Evolutionary conservation across 2,888 invertebrate species (phyloP), one percentile per base, ranked within the genome.

Genomic region (Amphipoea lucens): DNA sequence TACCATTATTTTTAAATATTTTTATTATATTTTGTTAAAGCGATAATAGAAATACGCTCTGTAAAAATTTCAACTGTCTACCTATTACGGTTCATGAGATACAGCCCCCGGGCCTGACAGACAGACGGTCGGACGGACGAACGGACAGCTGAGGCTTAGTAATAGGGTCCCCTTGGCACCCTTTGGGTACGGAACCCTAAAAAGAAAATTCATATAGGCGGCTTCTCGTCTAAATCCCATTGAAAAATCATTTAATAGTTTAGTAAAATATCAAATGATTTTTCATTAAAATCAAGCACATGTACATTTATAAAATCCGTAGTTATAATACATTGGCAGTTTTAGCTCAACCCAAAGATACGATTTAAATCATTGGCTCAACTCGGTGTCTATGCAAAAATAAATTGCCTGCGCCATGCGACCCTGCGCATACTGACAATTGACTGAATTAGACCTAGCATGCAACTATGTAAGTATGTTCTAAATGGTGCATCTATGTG

Each of bases 371-470:
- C 0, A n/a, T 60, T 60, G 60, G n/a, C n/a, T 60, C 48, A 48
- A 68, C 11, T 45, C 3, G 11, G 9, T 74, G 5, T 42, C 4
- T 40, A 20, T 57, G 54, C n/a, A 75, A 36, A 9, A 36, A n/a
- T 74, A 74, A 54, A 74, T 77, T 20, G 36, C 23, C 23, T n/a
- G n/a, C 60, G 40, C n/a, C 40, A 51, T 54, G 42, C 20, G 45
- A 78, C 63, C 36, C 42, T 77, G 42, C 4, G 14, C 14, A 75
- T n/a, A 45, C 42, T 63, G 20, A 11, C 36, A 45, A 54, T 45
- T 54, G 36, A 54, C 23, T 62, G 67, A 62, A 76, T 62, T 63
- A 60, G 29, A 66, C 45, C 14, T 60, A 60, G 66, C 75, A 29
- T 60, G 23, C 23, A 23, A 62, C 45, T 17, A 51, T 20, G 40